These are phyloP conservation scores for Dendroctonus ponderosae DNA, from an alignment of 1,140 invertebrate species.

Conservation along the genomic window DNA sequence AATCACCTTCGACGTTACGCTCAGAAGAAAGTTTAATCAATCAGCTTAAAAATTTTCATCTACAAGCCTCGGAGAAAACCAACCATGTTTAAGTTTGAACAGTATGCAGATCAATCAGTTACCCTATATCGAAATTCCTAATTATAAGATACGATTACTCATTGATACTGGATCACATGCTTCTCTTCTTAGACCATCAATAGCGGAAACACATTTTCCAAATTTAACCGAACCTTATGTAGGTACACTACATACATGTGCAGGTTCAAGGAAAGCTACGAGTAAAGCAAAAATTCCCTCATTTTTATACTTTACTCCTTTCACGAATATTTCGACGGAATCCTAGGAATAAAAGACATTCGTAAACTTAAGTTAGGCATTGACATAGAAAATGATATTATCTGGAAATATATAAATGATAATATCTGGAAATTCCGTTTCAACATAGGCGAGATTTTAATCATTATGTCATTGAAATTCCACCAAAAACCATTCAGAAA, in stretches of 20 bases:
- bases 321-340: conserved; percentile 2
- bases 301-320: conserved; percentile 4
- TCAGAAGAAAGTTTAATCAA: too few species aligned
- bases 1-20: too few species aligned
- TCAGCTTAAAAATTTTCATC: conserved; percentile 3
- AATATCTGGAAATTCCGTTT: too few species aligned
- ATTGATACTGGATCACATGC: conserved; percentile 6
- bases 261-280: neutral
- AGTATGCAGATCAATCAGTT: neutral
- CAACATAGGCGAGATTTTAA: too few species aligned
- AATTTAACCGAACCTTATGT: neutral
- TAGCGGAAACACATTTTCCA: conserved; percentile 1
- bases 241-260: conserved; percentile 1
- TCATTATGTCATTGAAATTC: too few species aligned
- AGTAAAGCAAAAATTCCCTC: conserved; percentile 6
- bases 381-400: too few species aligned
- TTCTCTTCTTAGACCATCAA: neutral
- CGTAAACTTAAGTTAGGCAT: too few species aligned
- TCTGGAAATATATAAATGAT: too few species aligned
- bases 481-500: too few species aligned
- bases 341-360: too few species aligned
- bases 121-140: too few species aligned
- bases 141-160: neutral
- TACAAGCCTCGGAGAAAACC: neutral
- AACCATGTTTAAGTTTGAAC: conserved; percentile 1